Percentiles rank a stretch among this genome's conserved stretches.
These are phyloP conservation scores for Pedetes capensis DNA, from an alignment of 2,113 vertebrate species.

Conservation along the genomic window DNA sequence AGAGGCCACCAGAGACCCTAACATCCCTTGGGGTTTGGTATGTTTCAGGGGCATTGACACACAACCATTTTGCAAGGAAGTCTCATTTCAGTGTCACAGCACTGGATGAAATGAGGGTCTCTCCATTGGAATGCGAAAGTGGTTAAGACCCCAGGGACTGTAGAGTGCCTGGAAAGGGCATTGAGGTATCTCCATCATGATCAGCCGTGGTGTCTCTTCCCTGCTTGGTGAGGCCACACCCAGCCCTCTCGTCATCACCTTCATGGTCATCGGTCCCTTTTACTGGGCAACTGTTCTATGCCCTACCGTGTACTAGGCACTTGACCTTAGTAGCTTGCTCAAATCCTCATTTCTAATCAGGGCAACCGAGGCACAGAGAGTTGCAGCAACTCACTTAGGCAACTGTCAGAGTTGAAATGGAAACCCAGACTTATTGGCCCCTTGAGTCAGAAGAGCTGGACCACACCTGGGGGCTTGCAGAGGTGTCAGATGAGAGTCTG, in stretches of 20 bases:
- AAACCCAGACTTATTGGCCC: not conserved
- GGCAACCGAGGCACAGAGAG: not conserved
- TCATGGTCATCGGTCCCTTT: rapidly evolving
- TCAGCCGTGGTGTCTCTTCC: not conserved
- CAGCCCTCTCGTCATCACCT: rapidly evolving
- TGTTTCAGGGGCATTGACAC: not conserved
- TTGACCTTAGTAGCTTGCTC: not conserved
- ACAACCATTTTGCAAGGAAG: not conserved
- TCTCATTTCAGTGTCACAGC: not conserved
- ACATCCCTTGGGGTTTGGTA: no score
- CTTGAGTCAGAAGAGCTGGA: not conserved
- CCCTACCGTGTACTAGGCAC: not conserved
- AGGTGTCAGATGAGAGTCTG: not conserved
- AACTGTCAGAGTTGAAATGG: not conserved
- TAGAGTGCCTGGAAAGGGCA: not conserved
- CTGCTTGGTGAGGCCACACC: rapidly evolving
- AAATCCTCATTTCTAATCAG: not conserved
- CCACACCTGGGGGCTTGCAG: not conserved
- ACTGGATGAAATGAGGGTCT: not conserved
- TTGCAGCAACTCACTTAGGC: not conserved
- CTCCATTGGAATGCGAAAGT: not conserved
- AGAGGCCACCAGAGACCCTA: not conserved
- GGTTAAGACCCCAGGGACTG: not conserved
- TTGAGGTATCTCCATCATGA: not conserved
- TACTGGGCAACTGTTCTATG: not conserved